Evolutionary conservation across 2,888 invertebrate species (phyloP).

Genomic region (Altica lythri): DNA sequence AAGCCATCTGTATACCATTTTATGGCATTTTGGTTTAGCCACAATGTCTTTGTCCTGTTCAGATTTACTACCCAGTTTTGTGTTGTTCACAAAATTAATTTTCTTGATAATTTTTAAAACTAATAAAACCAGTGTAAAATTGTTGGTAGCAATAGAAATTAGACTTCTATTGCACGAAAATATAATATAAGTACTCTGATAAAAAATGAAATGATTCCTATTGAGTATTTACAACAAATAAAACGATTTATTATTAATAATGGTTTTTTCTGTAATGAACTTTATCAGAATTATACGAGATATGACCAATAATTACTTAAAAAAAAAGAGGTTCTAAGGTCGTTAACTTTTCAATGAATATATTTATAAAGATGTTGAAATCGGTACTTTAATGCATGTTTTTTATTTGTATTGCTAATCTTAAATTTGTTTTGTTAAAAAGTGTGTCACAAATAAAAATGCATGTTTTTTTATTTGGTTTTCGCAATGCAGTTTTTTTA

Average conservation of each 20-base stretch:
- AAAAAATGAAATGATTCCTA: no score
- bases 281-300: slow-evolving; percentile 6
- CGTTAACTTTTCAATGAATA: slow-evolving; percentile 30
- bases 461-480: slow-evolving; percentile 41
- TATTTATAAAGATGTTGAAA: slow-evolving; percentile 40
- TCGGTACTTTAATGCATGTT: slow-evolving; percentile 35
- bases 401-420: slow-evolving; percentile 42
- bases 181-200: no score
- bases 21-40: no score
- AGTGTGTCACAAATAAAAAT: slow-evolving; percentile 42
- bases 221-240: no score
- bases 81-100: no score
- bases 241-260: not conserved
- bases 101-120: no score
- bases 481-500: slow-evolving; percentile 44
- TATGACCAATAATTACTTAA: slow-evolving; percentile 18
- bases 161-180: no score
- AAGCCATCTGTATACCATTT: no score
- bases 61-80: no score
- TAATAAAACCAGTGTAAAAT: no score
- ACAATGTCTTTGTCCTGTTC: no score
- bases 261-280: slow-evolving; percentile 1
- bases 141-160: no score
- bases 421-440: slow-evolving; percentile 43
- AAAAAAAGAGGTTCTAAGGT: slow-evolving; percentile 30